These are phyloP conservation scores for Dicyrtoma fusca DNA, from an alignment of 2,888 invertebrate species.

Conservation along the genomic window DNA sequence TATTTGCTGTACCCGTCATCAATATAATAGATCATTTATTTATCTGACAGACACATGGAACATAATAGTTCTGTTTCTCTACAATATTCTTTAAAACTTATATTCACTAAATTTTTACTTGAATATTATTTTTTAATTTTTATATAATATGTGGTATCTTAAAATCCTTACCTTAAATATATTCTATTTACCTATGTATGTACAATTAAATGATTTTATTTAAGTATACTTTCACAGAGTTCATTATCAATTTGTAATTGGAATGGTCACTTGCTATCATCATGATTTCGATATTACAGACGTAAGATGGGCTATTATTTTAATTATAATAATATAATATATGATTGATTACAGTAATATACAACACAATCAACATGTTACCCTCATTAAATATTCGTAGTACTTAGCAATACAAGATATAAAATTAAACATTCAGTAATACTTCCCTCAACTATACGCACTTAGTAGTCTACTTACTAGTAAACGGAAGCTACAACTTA, in stretches of 20 bases:
- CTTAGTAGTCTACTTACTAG: not conserved
- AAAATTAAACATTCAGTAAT: constrained; percentile 2
- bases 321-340: not conserved
- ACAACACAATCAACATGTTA: constrained; percentile 13
- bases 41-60: too few species aligned
- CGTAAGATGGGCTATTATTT: constrained; percentile 13
- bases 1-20: too few species aligned
- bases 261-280: constrained; percentile 44
- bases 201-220: constrained; percentile 29
- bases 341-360: constrained; percentile 9
- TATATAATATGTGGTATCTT: too few species aligned
- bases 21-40: too few species aligned
- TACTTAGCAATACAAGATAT: constrained; percentile 15
- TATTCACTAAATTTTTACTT: not conserved
- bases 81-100: too few species aligned
- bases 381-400: constrained; percentile 2
- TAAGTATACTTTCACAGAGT: constrained; percentile 38
- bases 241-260: constrained; percentile 39
- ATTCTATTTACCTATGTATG: constrained; percentile 19
- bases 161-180: not conserved
- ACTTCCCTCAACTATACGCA: not conserved
- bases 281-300: constrained; percentile 38
- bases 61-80: too few species aligned
- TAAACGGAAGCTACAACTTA: too few species aligned
- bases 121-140: constrained; percentile 6